Conservation (phyloP, 2,888 invertebrate species). For the Craniophora ligustri region DNA sequence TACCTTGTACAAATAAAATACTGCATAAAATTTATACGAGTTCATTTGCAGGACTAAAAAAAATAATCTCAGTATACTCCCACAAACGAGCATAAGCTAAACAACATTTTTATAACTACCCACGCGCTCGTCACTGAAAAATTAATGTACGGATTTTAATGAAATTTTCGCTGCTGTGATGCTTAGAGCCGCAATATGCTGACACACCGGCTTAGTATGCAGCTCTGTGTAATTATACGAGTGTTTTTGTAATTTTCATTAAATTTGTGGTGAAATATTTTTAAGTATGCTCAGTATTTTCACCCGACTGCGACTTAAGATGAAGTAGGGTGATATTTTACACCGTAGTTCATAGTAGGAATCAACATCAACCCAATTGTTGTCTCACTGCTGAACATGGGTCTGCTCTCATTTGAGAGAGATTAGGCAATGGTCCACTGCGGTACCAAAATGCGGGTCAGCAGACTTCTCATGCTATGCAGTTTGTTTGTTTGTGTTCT, state of each 20-base stretch:
- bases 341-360: too few relatives aligned
- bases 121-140: slow-evolving; percentile 33
- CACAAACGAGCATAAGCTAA: slow-evolving; percentile 23
- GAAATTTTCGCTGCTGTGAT: slow-evolving; percentile 31
- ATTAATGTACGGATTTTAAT: slow-evolving; percentile 43
- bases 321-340: too few relatives aligned
- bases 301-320: too few relatives aligned
- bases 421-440: too few relatives aligned
- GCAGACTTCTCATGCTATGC: too few relatives aligned
- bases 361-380: too few relatives aligned
- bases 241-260: slow-evolving; percentile 17
- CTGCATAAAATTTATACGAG: slow-evolving; percentile 5
- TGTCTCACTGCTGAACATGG: too few relatives aligned
- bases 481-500: too few relatives aligned
- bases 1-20: slow-evolving; percentile 34
- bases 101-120: slow-evolving; percentile 36
- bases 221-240: slow-evolving; percentile 15
- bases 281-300: not conserved
- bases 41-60: slow-evolving; percentile 16
- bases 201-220: slow-evolving; percentile 3
- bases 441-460: too few relatives aligned
- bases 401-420: too few relatives aligned
- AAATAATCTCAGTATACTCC: slow-evolving; percentile 12
- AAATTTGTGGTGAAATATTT: slow-evolving; percentile 1
- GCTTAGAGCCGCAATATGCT: slow-evolving; percentile 21